Evolutionary conservation across 2,113 vertebrate species (phyloP), one percentile per base, ranked within the genome.

Genomic region (Mugil cephalus): DNA sequence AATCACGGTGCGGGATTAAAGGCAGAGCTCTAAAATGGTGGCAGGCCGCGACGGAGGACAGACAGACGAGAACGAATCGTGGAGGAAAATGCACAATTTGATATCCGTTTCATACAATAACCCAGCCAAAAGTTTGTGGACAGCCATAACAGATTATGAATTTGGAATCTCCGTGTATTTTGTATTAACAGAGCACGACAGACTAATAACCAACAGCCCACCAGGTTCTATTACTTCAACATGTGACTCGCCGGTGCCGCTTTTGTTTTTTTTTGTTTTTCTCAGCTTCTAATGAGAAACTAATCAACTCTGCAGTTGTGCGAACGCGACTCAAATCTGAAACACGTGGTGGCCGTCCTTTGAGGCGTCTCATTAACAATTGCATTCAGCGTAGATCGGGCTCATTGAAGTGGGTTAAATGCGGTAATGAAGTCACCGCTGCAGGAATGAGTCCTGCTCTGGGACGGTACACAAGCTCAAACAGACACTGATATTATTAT

Each of bases 1-100:
- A 92, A 88, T 92, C 87, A 87, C 70, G 82, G 86, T 69, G 55
- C 54, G 58, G 87, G 91, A 94, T 94, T 94, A 93, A 83, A 82
- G 65, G 82, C 83, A 77, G 88, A 77, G 82, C 88, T 91, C 89
- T 89, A 91, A 92, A 93, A 94, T 88, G 89, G 84, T 81, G 88
- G 77, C 76, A 60, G 10, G 36, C 52, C n/a, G 61, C 19, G 52
- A 80, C 75, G 62, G 67, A 78, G 77, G 70, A 66, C 47, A 46
- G 66, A 77, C 45, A 69, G 87, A 77, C 79, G 66, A 69, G 70
- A n/a, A 80, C 47, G 18, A 43, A 62, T 38, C 53, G 46, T 12
- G 39, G 60, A 40, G 35, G 35, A 40, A 39, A 58, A 15, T 13
- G n/a, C 39, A 30, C 54, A 18, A 36, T 24, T 18, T 71, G 21